Conservation (phyloP, 2,888 invertebrate genomes). For the Caenorhabditis uteleia region DNA sequence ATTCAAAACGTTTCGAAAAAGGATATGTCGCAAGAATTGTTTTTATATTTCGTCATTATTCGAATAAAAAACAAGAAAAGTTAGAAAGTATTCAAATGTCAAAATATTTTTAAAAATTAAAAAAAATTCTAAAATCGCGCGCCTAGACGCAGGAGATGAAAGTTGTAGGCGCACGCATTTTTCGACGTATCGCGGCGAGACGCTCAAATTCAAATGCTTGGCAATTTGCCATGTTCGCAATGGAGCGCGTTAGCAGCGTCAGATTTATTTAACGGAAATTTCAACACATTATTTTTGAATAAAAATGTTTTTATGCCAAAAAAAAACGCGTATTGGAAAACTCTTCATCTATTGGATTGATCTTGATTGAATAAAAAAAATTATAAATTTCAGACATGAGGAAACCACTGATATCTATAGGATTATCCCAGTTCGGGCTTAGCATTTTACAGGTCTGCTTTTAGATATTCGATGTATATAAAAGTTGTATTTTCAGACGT, state of each 20-base stretch:
- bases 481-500: slow-evolving; percentile 57
- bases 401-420: slow-evolving; percentile 25
- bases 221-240: slow-evolving; percentile 3
- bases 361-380: not conserved
- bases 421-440: slow-evolving; percentile 48
- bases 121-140: not conserved
- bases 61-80: too few species aligned
- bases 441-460: slow-evolving; percentile 45
- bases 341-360: not conserved
- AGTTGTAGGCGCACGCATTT: slow-evolving; percentile 22
- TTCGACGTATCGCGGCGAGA: slow-evolving; percentile 21
- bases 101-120: too few species aligned
- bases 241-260: too few species aligned
- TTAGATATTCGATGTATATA: not conserved
- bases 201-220: slow-evolving; percentile 27
- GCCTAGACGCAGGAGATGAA: slow-evolving; percentile 18
- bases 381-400: slow-evolving; percentile 11
- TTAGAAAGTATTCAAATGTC: too few species aligned
- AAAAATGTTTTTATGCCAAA: too few species aligned
- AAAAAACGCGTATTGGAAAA: too few species aligned
- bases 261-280: not conserved
- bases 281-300: too few species aligned
- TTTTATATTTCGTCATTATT: too few species aligned
- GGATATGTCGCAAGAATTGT: too few species aligned
- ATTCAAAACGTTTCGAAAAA: too few species aligned